Conservation (phyloP, 2,113 vertebrate species). For the Siniperca chuatsi region DNA sequence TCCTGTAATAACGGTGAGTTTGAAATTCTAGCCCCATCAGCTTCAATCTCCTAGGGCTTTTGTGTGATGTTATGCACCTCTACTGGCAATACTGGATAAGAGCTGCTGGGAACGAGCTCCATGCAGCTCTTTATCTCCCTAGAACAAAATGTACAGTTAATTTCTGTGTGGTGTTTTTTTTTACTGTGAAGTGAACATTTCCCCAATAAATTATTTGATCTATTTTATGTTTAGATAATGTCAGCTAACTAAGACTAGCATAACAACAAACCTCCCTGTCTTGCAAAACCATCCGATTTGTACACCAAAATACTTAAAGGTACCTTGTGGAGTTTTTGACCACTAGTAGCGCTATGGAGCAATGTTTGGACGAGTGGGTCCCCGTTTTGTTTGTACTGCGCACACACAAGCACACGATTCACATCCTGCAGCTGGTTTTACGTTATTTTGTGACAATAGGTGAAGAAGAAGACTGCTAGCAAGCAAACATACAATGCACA, state of each 20-base stretch:
- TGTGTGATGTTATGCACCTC: not conserved
- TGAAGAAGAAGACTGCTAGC: not conserved
- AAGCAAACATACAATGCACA: not conserved
- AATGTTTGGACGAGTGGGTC: too few species aligned
- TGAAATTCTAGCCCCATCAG: not conserved
- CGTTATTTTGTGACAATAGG: too few species aligned
- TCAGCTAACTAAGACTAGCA: too few species aligned
- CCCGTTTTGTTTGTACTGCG: too few species aligned
- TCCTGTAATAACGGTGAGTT: conserved; percentile 92
- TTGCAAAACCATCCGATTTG: not conserved
- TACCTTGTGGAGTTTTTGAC: too few species aligned
- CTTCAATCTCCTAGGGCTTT: not conserved
- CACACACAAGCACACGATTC: too few species aligned
- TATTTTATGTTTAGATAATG: not conserved
- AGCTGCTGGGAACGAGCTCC: not conserved
- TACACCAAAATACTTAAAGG: not conserved
- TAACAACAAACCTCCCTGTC: not conserved
- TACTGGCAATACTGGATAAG: not conserved
- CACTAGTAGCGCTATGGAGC: too few species aligned
- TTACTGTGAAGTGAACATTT: too few species aligned
- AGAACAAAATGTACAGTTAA: too few species aligned
- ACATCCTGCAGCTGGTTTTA: too few species aligned
- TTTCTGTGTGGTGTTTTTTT: too few species aligned
- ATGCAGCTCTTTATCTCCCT: too few species aligned
- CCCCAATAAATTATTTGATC: not conserved